Percentiles rank a stretch among this genome's conserved stretches.
phyloP scores from a whole-genome alignment of 2,888 invertebrate genomes.

The Heliconius hortense region DNA sequence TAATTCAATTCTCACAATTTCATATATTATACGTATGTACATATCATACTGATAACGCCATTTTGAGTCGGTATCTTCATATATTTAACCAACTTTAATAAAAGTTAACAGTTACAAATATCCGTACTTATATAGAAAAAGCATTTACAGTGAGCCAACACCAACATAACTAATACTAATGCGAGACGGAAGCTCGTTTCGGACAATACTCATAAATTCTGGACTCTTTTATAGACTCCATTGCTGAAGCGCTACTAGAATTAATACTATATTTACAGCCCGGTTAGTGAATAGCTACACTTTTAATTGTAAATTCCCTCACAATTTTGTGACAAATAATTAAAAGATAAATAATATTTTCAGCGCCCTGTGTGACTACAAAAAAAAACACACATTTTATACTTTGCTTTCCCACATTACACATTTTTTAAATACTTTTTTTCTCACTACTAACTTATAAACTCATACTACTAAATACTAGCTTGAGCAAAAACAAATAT shows the following conservation, averaged over 20 bases:
- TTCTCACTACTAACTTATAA: too few relatives aligned
- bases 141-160: conserved; percentile 22
- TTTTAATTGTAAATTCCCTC: neutral
- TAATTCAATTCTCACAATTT: too few relatives aligned
- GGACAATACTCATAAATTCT: conserved; percentile 34
- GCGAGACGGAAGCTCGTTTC: conserved; percentile 29
- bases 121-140: conserved; percentile 17
- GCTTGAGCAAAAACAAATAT: too few relatives aligned
- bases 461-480: too few relatives aligned
- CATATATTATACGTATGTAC: too few relatives aligned
- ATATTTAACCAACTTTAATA: neutral
- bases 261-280: conserved; percentile 12
- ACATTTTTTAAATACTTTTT: too few relatives aligned
- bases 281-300: conserved; percentile 3
- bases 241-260: neutral
- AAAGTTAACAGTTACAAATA: neutral
- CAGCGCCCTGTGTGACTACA: too few relatives aligned
- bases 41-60: neutral
- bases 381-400: too few relatives aligned
- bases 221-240: conserved; percentile 12
- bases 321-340: neutral
- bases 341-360: too few relatives aligned
- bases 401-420: too few relatives aligned
- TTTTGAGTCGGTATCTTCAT: neutral
- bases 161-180: conserved; percentile 24